Evolutionary conservation across 2,797 vertebrate species (phyloP).

Genomic region (Lindbergichthys nudifrons): DNA sequence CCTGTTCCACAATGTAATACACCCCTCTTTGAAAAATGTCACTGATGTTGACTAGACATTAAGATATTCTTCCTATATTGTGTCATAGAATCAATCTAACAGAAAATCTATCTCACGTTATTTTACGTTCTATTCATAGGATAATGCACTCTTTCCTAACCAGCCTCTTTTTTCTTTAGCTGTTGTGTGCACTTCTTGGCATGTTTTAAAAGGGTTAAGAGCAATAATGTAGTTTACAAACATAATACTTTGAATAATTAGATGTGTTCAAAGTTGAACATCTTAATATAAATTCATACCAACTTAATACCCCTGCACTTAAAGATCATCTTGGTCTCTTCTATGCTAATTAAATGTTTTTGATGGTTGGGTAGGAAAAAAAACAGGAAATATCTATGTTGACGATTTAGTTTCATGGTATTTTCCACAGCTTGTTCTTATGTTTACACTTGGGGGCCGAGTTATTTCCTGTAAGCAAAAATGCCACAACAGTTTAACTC

Average conservation of each 20-base stretch:
- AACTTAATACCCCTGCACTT: slow-evolving; percentile 20
- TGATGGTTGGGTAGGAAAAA: slow-evolving; percentile 30
- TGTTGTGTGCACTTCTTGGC: neutral
- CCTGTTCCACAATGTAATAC: neutral
- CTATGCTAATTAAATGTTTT: slow-evolving; percentile 35
- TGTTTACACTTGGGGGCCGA: slow-evolving; percentile 69
- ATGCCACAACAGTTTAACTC: slow-evolving; percentile 77
- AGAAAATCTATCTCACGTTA: neutral
- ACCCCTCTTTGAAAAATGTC: neutral
- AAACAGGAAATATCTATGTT: slow-evolving; percentile 45
- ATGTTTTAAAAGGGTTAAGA: neutral
- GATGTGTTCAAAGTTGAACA: neutral
- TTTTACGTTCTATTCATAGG: neutral
- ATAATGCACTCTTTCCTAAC: neutral
- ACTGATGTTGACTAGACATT: neutral
- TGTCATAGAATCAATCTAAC: neutral
- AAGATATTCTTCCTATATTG: neutral
- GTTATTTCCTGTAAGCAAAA: slow-evolving; percentile 74
- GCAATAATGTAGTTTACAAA: neutral
- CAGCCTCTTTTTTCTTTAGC: neutral
- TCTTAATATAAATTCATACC: neutral
- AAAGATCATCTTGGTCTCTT: slow-evolving; percentile 30
- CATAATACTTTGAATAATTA: neutral
- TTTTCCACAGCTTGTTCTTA: slow-evolving; percentile 49
- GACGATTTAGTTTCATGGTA: slow-evolving; percentile 40